Percentiles rank a stretch among this genome's conserved stretches.
phyloP scores from a whole-genome alignment of 2,113 vertebrate genomes.

The Chlorodrepanis virens region DNA sequence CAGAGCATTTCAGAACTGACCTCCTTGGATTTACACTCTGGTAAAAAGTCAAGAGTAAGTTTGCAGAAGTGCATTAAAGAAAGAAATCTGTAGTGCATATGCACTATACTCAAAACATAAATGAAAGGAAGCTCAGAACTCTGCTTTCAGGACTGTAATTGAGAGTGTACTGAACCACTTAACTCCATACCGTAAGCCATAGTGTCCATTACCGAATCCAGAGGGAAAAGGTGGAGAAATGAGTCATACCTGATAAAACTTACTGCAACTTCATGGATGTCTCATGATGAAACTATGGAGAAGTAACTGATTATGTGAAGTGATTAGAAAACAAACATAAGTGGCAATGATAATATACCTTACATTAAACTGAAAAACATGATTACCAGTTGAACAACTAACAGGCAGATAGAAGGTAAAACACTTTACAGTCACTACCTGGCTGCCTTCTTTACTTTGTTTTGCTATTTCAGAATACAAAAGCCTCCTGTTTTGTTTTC shows the following conservation, averaged over 20 bases:
- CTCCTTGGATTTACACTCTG: neutral
- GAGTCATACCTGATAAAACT: neutral
- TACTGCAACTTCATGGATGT: neutral
- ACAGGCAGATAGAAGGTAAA: neutral
- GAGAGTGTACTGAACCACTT: neutral
- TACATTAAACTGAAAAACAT: neutral
- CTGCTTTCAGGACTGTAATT: neutral
- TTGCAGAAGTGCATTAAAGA: neutral
- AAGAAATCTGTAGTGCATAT: neutral
- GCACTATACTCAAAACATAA: neutral
- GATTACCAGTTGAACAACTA: neutral
- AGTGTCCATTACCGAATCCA: accelerated
- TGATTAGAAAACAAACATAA: neutral
- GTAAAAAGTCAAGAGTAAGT: neutral
- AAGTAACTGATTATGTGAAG: neutral
- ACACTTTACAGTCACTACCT: neutral
- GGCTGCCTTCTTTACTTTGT: neutral
- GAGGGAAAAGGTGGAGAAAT: neutral
- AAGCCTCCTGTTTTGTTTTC: neutral
- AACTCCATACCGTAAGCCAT: neutral
- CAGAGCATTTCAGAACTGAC: neutral
- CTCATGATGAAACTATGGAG: slow-evolving; percentile 36
- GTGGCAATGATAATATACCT: neutral
- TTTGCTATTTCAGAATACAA: neutral
- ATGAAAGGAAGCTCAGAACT: neutral